Evolutionary conservation across 2,888 invertebrate genomes (phyloP).

Genomic region (Cristatella mucedo): DNA sequence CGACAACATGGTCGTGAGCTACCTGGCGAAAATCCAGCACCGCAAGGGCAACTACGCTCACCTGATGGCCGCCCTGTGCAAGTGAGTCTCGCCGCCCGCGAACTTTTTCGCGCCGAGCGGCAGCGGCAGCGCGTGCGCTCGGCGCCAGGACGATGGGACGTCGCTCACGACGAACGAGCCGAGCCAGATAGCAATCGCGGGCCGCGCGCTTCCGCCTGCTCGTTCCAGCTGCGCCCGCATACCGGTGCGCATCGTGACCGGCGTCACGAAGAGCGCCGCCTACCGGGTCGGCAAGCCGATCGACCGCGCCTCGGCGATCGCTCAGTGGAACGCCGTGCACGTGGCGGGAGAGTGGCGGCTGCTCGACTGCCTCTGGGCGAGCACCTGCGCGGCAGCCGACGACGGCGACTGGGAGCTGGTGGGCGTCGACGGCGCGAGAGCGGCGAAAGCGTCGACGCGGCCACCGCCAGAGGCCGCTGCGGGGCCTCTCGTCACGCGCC

Average conservation of each 20-base stretch:
- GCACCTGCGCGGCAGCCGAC: conserved; percentile 26
- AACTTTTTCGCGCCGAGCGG: too few relatives aligned
- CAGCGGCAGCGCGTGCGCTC: too few relatives aligned
- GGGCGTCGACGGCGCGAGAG: conserved; percentile 21
- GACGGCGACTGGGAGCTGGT: conserved; percentile 28
- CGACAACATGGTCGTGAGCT: too few relatives aligned
- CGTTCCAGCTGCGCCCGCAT: conserved; percentile 25
- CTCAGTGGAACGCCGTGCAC: conserved; percentile 35
- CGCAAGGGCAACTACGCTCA: conserved; percentile 31
- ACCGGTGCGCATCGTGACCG: conserved; percentile 28
- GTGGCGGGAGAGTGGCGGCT: conserved; percentile 29
- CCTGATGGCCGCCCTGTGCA: conserved; percentile 24
- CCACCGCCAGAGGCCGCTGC: too few relatives aligned
- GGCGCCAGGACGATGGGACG: too few relatives aligned
- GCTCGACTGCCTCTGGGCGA: conserved; percentile 33
- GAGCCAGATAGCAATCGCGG: too few relatives aligned
- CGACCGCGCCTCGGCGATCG: conserved; percentile 25
- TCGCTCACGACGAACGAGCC: too few relatives aligned
- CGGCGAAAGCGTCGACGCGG: too few relatives aligned
- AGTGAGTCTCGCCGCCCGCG: too few relatives aligned
- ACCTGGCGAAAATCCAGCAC: conserved; percentile 26
- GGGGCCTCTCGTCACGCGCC: too few relatives aligned
- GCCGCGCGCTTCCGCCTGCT: too few relatives aligned
- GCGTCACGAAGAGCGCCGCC: conserved; percentile 34
- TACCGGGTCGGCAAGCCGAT: conserved; percentile 25